Base-by-base conservation (phyloP, 1,140 invertebrate genomes). In the Antheraea mylitta region DNA sequence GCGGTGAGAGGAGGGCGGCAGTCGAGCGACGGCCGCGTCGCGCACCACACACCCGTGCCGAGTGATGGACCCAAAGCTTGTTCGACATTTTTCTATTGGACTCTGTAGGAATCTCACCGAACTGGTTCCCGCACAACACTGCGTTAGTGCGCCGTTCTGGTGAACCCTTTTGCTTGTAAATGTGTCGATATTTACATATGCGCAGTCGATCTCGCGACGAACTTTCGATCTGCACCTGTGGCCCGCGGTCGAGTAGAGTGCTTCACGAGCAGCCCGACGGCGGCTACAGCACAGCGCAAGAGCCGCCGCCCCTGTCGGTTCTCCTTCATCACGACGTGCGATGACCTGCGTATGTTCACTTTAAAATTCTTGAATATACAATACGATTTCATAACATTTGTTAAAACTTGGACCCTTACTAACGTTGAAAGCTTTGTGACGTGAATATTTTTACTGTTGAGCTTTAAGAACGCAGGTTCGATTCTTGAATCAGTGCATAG, bases 151-250 rank as follows among this genome's bases (percentile, higher is more conserved):
- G 89, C 86, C 89, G 87, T 86, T 90, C 86, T 86, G 89, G 89
- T 91, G 89, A 91, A 91, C 89, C 89, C 89, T 90, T 91, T 91
- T 88, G 89, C 89, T 90, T 87, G 89, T 91, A 91, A 91, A 91
- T 90, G 89, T 91, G 88, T 85, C 89, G 87, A 91, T 91, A 91
- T 91, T 91, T 91, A 91, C 89, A 91, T 90, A 91, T 89, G 86
- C 88, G 82, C 86, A 84, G 83, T 90, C 85, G 87, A 85, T 89
- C 86, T 91, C 81, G 83, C 86, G 80, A 86, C 84, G 86, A 89
- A 91, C 89, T 91, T 91, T 91, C 89, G 89, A 89, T 89, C 83
- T 81, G 86, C 82, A 86, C 83, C 78, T 75, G 84, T 72, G 79
- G 69, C 76, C 75, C 79, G 67, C 73, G 67, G 64, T 60, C 60